Base-by-base conservation (phyloP, 2,888 invertebrate species). In the Neocrepidodera transversa region DNA sequence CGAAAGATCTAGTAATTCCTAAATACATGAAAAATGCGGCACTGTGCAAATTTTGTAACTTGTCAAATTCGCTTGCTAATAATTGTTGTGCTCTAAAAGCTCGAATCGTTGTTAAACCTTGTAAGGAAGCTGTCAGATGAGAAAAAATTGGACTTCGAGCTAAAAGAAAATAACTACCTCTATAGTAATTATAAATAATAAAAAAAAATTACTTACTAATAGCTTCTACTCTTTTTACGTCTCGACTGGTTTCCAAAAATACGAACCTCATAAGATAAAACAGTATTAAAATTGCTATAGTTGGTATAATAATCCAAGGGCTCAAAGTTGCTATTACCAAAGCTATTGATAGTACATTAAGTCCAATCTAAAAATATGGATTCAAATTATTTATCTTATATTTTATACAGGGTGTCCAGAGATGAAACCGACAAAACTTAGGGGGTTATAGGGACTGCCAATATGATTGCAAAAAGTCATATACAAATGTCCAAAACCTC, bases 131-230 rank as follows among this genome's bases (percentile, higher is more conserved):
- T 67, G 86, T 88, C 28, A 92, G 80, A 68, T 92, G 88, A 0
- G 87, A 86, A 75, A 89, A 92, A 0, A 93, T 85, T 0, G 92
- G 92, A 71, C 90, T 90, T 48, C 90, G 84, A 51, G 88, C 91
- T 91, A 76, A 49, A 77, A 74, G 20, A 17, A 26, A 18, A 42
- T 42, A 65, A 17, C 13, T 28, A 23, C 14, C 14, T 8, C 42
- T 30, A 30, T 13, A 14, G 8, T 20, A 10, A 23, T 11, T 36
- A 38, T 2, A 17, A 13, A 28, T 23, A 4, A 38, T 16, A 38
- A 1, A 8, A 18, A 40, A 40, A 8, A 23, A 23, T 5, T 23
- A 80, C 84, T 83, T 68, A 88, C 88, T 86, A 11, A 86, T 84
- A 68, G 87, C 86, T 74, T 89, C 89, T 1, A 89, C 81, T 68